Percentiles rank a stretch among this genome's conserved stretches.
Evolutionary conservation across 2,113 vertebrate species (phyloP).

Genomic region (Poeciliopsis turrubarensis): DNA sequence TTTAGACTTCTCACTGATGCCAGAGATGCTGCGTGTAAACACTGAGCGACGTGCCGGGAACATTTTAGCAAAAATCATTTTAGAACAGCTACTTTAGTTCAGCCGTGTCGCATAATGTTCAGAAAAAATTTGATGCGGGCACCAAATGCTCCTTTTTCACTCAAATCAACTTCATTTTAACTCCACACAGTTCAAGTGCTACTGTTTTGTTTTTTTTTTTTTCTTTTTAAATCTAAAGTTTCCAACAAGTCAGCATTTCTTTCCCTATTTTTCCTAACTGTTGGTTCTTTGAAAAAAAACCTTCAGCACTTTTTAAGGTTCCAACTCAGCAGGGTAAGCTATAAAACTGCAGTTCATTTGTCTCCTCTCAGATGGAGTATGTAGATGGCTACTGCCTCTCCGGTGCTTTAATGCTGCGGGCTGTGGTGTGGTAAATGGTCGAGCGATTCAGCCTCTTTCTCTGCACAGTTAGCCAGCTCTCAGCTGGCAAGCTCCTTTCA

Average conservation of each 20-base stretch:
- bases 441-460: slow-evolving; percentile 37
- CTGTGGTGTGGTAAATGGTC: slow-evolving; percentile 50
- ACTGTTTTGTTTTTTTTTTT: background rate
- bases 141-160: slow-evolving; percentile 2
- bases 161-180: slow-evolving; percentile 25
- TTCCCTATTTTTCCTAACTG: slow-evolving; percentile 58
- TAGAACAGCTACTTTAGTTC: background rate
- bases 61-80: background rate
- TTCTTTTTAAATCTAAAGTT: slow-evolving; percentile 3
- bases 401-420: slow-evolving; percentile 54
- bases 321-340: slow-evolving; percentile 62
- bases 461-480: slow-evolving; percentile 54
- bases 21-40: background rate
- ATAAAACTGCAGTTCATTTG: slow-evolving; percentile 72
- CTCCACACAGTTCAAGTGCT: slow-evolving; percentile 34
- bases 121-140: background rate
- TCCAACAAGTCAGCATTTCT: slow-evolving; percentile 60
- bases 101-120: background rate
- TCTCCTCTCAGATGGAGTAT: slow-evolving; percentile 66
- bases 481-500: slow-evolving; percentile 46
- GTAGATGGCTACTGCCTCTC: slow-evolving; percentile 51
- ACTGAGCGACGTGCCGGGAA: background rate
- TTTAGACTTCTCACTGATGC: slow-evolving; percentile 2
- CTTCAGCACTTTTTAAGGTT: slow-evolving; percentile 59
- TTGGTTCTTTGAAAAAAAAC: slow-evolving; percentile 48